A percentile compares a stretch with the other conserved stretches of the same genome.
Conservation (phyloP, 2,888 invertebrate genomes). For the Aplocera efformata region DNA sequence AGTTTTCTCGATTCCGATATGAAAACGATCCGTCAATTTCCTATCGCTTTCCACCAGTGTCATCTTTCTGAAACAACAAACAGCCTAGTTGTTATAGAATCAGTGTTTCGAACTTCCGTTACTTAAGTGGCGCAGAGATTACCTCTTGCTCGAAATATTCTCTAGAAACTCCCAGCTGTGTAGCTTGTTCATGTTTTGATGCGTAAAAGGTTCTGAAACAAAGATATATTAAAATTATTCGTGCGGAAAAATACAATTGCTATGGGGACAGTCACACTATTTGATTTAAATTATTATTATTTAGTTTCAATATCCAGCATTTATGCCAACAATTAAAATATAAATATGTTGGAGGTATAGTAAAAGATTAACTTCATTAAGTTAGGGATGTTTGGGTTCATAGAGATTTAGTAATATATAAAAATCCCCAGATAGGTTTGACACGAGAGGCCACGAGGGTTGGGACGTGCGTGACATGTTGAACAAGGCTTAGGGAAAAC, state of each 20-base stretch:
- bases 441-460: slow-evolving; percentile 2
- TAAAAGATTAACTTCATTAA: neutral
- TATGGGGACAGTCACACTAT: slow-evolving; percentile 16
- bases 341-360: no score
- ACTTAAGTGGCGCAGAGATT: slow-evolving; percentile 26
- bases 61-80: slow-evolving; percentile 64
- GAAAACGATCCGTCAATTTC: slow-evolving; percentile 35
- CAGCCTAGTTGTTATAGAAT: slow-evolving; percentile 28
- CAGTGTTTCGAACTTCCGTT: neutral
- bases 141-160: slow-evolving; percentile 53
- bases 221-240: slow-evolving; percentile 36
- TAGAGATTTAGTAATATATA: slow-evolving; percentile 22
- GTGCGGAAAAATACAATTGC: slow-evolving; percentile 30
- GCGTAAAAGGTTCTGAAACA: slow-evolving; percentile 58
- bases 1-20: slow-evolving; percentile 37
- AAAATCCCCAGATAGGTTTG: slow-evolving; percentile 16
- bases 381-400: slow-evolving; percentile 8
- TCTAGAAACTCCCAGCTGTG: slow-evolving; percentile 54
- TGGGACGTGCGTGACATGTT: slow-evolving; percentile 17
- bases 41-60: slow-evolving; percentile 42
- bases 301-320: no score
- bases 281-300: no score
- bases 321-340: no score
- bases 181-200: slow-evolving; percentile 56
- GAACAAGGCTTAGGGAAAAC: slow-evolving; percentile 6